A percentile compares a stretch with the other conserved stretches of the same genome.
Conservation (phyloP, 2,113 vertebrate species). For the Phasianus colchicus region DNA sequence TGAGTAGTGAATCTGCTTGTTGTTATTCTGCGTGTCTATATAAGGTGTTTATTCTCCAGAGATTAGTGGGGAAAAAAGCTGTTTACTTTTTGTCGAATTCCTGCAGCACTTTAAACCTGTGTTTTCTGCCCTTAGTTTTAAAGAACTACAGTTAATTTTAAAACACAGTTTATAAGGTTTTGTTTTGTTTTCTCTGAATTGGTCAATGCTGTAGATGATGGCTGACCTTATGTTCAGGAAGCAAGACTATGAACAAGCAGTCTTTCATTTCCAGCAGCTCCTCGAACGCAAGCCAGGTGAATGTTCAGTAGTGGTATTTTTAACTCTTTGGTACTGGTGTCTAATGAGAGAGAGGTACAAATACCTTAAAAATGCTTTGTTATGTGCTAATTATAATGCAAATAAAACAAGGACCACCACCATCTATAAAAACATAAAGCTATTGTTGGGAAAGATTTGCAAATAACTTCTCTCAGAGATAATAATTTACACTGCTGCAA, state of each 20-base stretch:
- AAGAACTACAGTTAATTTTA: not conserved
- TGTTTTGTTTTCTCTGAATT: not conserved
- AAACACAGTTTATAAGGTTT: not conserved
- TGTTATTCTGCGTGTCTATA: not conserved
- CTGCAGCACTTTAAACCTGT: not conserved
- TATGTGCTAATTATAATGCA: not conserved
- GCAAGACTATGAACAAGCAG: slow-evolving; percentile 94
- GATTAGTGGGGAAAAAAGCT: not conserved
- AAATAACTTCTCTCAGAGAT: not conserved
- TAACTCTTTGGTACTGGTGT: not conserved
- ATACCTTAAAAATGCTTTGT: not conserved
- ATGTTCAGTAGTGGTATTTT: not conserved
- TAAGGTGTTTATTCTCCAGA: not conserved
- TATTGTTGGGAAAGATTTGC: not conserved
- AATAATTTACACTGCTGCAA: not conserved
- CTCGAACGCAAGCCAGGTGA: slow-evolving; percentile 92
- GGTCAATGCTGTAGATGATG: slow-evolving; percentile 88
- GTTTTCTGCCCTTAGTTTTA: not conserved
- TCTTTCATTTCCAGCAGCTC: slow-evolving; percentile 94
- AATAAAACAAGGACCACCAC: not conserved
- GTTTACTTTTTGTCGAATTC: not conserved
- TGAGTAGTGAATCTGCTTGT: not conserved
- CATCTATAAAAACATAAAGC: not conserved
- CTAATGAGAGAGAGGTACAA: not conserved
- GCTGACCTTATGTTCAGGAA: slow-evolving; percentile 97